Evolutionary conservation across 2,113 vertebrate genomes (phyloP), one percentile per base, ranked within the genome.

Genomic region (Mirza zaza): DNA sequence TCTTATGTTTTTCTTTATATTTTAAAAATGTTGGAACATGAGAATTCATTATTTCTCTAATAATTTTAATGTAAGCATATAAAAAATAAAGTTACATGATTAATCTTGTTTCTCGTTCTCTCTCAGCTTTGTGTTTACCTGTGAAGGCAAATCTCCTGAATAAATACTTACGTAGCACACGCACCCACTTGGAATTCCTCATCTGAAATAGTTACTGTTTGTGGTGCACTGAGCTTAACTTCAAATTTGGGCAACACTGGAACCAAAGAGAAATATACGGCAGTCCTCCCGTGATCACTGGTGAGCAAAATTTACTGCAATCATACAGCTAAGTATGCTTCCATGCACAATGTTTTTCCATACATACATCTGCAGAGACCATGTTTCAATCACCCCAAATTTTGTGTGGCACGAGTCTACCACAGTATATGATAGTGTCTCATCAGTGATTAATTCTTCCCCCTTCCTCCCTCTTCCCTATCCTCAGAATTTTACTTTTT

Each of bases 211-310:
- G 98, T 98, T 85, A 99, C 42, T 2, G 52, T 88, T 32, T 90
- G 59, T 2, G 98, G 98, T 27, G 63, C 65, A 0, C 42, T 96
- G 48, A 98, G 21, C 4, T 50, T 97, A 89, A 98, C 83, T 90
- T 98, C 96, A 95, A 98, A 98, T 88, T 94, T 98, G 6, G 98
- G 98, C 14, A 98, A 57, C 90, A 98, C 98, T 99, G 88, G 12
- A 90, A 98, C 97, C 2, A 68, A 83, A 97, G 90, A 18, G 42
- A 96, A 96, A 94, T 67, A 87, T 32, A 52, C 3, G 39, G 96
- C 25, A 92, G 42, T 45, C 45, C 20, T 8, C 18, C 5, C 48
- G 83, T 20, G 83, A 27, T 21, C 3, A 8, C 36, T 15, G 13
- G n/a, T 42, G n/a, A 91, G 18, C 55, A 91, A 95, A 85, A 57